phyloP scores from a whole-genome alignment of 2,113 vertebrate genomes.

The Seriola quinqueradiata region DNA sequence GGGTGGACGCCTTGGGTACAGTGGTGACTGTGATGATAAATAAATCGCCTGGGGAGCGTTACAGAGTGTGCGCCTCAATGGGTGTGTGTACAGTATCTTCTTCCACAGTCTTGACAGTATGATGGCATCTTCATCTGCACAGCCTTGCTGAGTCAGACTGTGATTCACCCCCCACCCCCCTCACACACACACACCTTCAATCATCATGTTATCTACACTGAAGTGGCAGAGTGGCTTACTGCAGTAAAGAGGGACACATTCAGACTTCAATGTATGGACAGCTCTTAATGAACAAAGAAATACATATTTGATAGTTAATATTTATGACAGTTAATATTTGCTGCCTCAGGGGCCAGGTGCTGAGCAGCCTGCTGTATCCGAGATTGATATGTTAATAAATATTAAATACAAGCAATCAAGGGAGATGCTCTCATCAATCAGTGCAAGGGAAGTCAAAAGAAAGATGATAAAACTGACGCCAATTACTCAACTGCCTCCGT shows the following conservation, averaged over 20 bases:
- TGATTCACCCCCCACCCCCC: background rate
- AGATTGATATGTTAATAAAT: conserved; percentile 49
- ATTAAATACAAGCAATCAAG: conserved; percentile 55
- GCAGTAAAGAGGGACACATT: background rate
- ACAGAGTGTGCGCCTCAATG: background rate
- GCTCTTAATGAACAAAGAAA: conserved; percentile 50
- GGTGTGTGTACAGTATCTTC: conserved; percentile 30
- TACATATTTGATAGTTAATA: conserved; percentile 28
- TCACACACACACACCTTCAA: conserved; percentile 10
- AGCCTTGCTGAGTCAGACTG: conserved; percentile 63
- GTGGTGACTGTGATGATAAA: conserved; percentile 39
- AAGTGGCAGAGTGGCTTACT: background rate
- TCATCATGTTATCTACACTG: conserved; percentile 24
- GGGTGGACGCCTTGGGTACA: background rate
- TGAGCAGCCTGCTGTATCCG: conserved; percentile 23
- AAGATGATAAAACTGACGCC: conserved; percentile 31
- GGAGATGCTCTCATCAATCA: conserved; percentile 47
- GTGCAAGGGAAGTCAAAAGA: conserved; percentile 31
- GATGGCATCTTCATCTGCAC: conserved; percentile 57
- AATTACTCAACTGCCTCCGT: conserved; percentile 19
- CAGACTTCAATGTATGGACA: background rate
- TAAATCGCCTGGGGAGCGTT: conserved; percentile 17
- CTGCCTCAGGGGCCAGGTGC: conserved; percentile 46
- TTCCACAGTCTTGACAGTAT: conserved; percentile 46
- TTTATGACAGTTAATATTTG: conserved; percentile 14